These are phyloP conservation scores for Pseudopleuronectes americanus DNA, from an alignment of 2,797 vertebrate species.

Conservation along the genomic window DNA sequence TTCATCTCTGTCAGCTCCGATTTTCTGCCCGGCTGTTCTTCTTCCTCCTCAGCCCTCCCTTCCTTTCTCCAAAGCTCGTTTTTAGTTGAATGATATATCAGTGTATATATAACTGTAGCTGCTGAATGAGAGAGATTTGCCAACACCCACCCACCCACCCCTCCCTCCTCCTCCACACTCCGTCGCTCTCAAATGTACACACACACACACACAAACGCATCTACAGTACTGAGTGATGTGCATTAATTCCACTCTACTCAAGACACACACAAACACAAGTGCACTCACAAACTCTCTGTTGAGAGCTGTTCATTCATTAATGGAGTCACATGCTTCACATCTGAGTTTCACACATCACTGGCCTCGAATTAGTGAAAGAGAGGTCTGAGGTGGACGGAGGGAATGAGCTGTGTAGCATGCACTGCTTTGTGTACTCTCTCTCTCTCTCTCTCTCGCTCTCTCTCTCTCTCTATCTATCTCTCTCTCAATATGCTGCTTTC, in stretches of 20 bases:
- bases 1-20: slow-evolving; percentile 50
- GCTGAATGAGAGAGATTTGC: slow-evolving; percentile 72
- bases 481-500: slow-evolving; percentile 13
- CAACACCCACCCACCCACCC: slow-evolving; percentile 15
- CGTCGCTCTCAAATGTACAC: slow-evolving; percentile 10
- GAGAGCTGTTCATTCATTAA: slow-evolving; percentile 72
- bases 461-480: background rate
- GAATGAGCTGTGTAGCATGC: slow-evolving; percentile 1
- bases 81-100: slow-evolving; percentile 69
- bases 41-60: slow-evolving; percentile 13
- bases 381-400: slow-evolving; percentile 2
- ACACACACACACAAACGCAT: slow-evolving; percentile 15
- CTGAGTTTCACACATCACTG: slow-evolving; percentile 54
- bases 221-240: slow-evolving; percentile 43
- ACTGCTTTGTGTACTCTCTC: slow-evolving; percentile 2
- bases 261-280: slow-evolving; percentile 10
- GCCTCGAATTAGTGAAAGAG: slow-evolving; percentile 39
- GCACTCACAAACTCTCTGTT: slow-evolving; percentile 20
- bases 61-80: slow-evolving; percentile 22
- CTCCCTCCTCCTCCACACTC: slow-evolving; percentile 18
- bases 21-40: slow-evolving; percentile 33
- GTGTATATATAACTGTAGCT: slow-evolving; percentile 41
- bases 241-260: slow-evolving; percentile 52
- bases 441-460: slow-evolving; percentile 28
- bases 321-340: slow-evolving; percentile 60